phyloP scores from a whole-genome alignment of 1,140 invertebrate species.

The Drosophila sucinea region DNA sequence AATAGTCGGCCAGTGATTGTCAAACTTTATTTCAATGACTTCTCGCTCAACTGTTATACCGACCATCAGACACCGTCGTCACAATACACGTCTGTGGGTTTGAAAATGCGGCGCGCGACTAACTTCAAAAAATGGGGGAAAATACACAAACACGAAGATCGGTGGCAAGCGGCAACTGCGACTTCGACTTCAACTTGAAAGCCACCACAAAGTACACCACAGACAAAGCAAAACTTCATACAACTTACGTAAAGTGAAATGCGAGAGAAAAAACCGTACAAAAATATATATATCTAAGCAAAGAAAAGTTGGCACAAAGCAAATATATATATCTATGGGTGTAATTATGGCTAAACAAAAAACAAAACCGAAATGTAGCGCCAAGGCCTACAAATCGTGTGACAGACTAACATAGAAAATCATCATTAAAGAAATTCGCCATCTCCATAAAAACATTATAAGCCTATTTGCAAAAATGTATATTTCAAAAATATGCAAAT shows the following conservation, averaged over 20 bases:
- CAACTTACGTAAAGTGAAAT: constrained; percentile 61
- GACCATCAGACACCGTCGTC: not conserved
- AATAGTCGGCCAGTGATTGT: constrained; percentile 28
- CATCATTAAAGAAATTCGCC: not conserved
- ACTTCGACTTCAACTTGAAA: constrained; percentile 30
- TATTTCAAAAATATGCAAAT: not conserved
- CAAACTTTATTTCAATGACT: constrained; percentile 41
- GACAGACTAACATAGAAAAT: constrained; percentile 10
- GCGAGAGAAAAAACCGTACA: constrained; percentile 31
- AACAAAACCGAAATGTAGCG: constrained; percentile 13
- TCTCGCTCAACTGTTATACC: constrained; percentile 44
- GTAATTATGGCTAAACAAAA: constrained; percentile 35
- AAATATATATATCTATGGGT: constrained; percentile 31
- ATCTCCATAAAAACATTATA: not conserved
- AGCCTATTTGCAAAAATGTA: not conserved
- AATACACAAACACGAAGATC: constrained; percentile 20
- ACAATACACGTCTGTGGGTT: constrained; percentile 58
- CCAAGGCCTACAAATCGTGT: constrained; percentile 1
- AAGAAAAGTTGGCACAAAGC: constrained; percentile 48
- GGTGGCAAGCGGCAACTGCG: constrained; percentile 30
- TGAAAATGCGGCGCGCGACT: constrained; percentile 65
- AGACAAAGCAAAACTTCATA: constrained; percentile 24
- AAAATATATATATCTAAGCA: constrained; percentile 20
- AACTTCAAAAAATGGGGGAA: constrained; percentile 36
- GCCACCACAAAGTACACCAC: constrained; percentile 18